These are phyloP conservation scores for Proctacanthus coquilletti DNA, from an alignment of 1,140 invertebrate genomes.

Conservation along the genomic window DNA sequence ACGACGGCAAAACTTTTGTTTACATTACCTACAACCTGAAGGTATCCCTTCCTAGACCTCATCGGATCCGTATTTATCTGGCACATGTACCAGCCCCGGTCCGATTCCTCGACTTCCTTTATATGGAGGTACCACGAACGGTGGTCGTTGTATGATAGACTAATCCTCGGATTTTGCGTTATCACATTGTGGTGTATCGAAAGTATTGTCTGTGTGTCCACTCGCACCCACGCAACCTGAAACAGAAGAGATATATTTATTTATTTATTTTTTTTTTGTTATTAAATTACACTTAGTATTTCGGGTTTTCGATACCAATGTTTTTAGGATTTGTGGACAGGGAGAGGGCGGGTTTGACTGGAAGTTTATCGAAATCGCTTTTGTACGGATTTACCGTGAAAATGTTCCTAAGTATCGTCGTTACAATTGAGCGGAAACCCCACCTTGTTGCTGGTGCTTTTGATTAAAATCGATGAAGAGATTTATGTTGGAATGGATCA, in stretches of 20 bases:
- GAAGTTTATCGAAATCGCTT: no score
- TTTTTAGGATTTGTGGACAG: not conserved
- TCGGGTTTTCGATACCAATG: not conserved
- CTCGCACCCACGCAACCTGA: conserved; percentile 79
- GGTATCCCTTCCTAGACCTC: conserved; percentile 64
- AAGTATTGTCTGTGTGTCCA: conserved; percentile 81
- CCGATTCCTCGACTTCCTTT: conserved; percentile 61
- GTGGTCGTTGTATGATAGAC: conserved; percentile 72
- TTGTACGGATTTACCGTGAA: no score
- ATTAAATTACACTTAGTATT: no score
- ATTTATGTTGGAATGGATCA: no score
- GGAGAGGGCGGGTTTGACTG: not conserved
- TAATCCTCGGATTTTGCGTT: conserved; percentile 73
- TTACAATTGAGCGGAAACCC: no score
- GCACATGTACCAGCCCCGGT: conserved; percentile 52
- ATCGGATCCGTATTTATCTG: conserved; percentile 54
- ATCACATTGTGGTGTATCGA: conserved; percentile 82
- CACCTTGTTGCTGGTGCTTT: no score
- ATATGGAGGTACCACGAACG: conserved; percentile 78
- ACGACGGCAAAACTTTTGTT: conserved; percentile 7
- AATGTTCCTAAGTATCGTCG: no score
- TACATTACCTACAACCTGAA: conserved; percentile 66
- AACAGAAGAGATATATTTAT: conserved; percentile 9
- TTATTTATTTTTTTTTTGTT: not conserved
- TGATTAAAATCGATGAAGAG: no score